phyloP scores from a whole-genome alignment of 2,888 invertebrate species.

The Tupiocoris notatus region DNA sequence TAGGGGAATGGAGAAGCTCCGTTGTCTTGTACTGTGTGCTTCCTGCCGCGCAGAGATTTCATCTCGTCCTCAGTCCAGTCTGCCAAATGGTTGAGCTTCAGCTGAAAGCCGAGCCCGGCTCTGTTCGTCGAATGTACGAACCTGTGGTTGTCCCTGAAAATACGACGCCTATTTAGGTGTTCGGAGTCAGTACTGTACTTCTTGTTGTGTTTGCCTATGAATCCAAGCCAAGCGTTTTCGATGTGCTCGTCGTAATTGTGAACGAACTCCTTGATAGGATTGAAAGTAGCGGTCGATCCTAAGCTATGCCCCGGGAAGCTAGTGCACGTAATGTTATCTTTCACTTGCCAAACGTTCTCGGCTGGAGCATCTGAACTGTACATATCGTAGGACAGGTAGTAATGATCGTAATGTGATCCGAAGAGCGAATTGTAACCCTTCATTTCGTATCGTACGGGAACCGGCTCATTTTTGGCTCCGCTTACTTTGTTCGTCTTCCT shows the following conservation, averaged over 20 bases:
- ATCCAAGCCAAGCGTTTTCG: conserved; percentile 71
- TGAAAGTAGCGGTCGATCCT: conserved; percentile 76
- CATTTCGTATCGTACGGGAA: conserved; percentile 88
- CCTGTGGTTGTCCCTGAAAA: conserved; percentile 84
- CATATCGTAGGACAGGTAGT: conserved; percentile 76
- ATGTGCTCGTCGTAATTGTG: conserved; percentile 69
- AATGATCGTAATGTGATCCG: conserved; percentile 96
- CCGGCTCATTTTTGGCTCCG: conserved; percentile 57
- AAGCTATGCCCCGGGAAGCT: conserved; percentile 86
- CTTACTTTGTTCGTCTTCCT: conserved; percentile 52
- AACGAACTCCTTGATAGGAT: conserved; percentile 91
- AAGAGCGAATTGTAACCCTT: conserved; percentile 85
- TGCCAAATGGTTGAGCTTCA: conserved; percentile 83
- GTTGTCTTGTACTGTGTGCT: conserved; percentile 62
- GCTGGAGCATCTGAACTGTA: conserved; percentile 65
- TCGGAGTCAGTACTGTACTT: conserved; percentile 64
- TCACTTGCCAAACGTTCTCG: conserved; percentile 67
- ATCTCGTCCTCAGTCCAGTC: conserved; percentile 78
- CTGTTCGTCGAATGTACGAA: conserved; percentile 80
- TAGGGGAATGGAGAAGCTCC: conserved; percentile 80
- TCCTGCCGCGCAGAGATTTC: conserved; percentile 69
- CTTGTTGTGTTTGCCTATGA: conserved; percentile 70
- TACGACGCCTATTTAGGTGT: conserved; percentile 67
- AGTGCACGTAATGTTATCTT: conserved; percentile 62
- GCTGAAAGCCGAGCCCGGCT: conserved; percentile 67